phyloP scores from a whole-genome alignment of 2,113 vertebrate species.

The Chionis minor region DNA sequence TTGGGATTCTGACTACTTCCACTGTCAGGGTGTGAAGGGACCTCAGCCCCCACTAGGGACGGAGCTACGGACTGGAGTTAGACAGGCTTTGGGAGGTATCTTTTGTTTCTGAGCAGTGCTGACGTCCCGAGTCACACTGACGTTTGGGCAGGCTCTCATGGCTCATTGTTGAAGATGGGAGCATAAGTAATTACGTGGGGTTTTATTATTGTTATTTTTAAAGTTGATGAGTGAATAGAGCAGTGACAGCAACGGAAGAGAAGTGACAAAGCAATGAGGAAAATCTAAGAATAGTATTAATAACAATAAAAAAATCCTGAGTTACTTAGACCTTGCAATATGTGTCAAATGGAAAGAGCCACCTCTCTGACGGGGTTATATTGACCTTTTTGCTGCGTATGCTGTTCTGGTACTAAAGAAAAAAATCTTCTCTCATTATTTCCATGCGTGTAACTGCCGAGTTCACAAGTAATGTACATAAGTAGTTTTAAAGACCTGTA shows the following conservation, averaged over 20 bases:
- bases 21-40: neutral
- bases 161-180: neutral
- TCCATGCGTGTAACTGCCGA: too few species aligned
- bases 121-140: rapidly evolving
- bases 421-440: neutral
- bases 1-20: neutral
- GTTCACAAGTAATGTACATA: neutral
- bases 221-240: neutral
- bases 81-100: neutral
- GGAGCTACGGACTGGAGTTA: neutral
- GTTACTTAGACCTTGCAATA: neutral
- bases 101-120: neutral
- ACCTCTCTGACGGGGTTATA: neutral
- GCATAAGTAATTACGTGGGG: too few species aligned
- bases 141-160: neutral
- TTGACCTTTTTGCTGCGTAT: neutral
- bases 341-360: neutral
- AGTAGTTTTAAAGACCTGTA: neutral
- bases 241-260: neutral
- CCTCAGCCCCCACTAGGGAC: neutral
- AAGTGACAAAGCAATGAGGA: neutral
- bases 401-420: neutral
- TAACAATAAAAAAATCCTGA: neutral
- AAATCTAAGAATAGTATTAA: neutral
- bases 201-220: neutral